Evolutionary conservation across 2,113 vertebrate genomes (phyloP), one percentile per base, ranked within the genome.

Genomic region (Chionomys nivalis): DNA sequence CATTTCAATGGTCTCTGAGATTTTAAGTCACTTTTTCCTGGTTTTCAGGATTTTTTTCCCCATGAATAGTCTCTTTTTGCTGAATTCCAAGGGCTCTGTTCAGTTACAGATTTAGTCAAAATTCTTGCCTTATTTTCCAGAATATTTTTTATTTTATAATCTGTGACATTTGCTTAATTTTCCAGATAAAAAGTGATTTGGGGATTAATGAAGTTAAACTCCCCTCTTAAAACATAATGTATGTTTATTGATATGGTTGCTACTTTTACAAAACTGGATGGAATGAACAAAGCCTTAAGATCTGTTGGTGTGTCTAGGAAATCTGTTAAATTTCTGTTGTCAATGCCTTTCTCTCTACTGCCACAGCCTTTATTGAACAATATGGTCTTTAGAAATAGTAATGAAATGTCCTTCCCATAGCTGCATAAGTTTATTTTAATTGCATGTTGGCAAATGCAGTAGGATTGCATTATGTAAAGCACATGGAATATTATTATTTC

Each of bases 251-350:
- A 76, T 70, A 76, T 1, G 36, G 28, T 92, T 88, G 39, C n/a
- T 61, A 79, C 77, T 90, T 90, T 97, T 76, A 52, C 11, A 91
- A 89, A 79, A 89, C 52, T 55, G 7, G 77, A 28, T 90, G 58
- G 79, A 83, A 86, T 73, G 49, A 95, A 24, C 39, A 85, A 89
- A 81, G 8, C 36, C 89, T 93, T 85, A 83, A 88, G n/a, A 76
- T 47, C 24, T 92, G 16, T 88, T 88, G 68, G 52, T 82, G 81
- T 36, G n/a, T 73, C 13, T 94, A 47, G 44, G 17, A 79, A 89
- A 78, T 63, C 49, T 36, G 65, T 95, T 63, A 78, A 88, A 91
- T 73, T 89, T 90, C 42, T 75, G 11, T 93, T 72, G 70, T 78
- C 78, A 75, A 10, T 85, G 31, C 9, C 31, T 23, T 87, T 87